Evolutionary conservation across 2,888 invertebrate species (phyloP).

Genomic region (Odontomyia ornata): DNA sequence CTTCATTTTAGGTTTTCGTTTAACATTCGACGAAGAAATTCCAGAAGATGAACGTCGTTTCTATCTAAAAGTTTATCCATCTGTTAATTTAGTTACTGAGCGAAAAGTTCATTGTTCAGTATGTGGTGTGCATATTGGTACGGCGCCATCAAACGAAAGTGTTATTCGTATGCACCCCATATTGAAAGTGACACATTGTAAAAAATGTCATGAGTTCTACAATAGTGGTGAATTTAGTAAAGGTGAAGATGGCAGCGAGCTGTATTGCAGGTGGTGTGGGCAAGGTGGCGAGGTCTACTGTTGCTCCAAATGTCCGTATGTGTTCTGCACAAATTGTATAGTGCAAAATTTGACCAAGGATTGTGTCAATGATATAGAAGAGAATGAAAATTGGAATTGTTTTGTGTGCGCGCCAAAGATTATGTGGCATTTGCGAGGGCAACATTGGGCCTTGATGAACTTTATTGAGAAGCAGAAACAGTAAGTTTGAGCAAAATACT

Average conservation of each 20-base stretch:
- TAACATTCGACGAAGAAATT: conserved; percentile 68
- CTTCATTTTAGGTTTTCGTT: conserved; percentile 54
- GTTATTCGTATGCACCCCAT: conserved; percentile 79
- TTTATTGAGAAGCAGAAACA: conserved; percentile 71
- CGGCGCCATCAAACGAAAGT: conserved; percentile 70
- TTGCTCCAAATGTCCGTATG: conserved; percentile 78
- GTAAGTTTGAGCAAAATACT: conserved; percentile 53
- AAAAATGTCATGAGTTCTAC: conserved; percentile 78
- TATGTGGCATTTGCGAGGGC: conserved; percentile 72
- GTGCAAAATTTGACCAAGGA: conserved; percentile 74
- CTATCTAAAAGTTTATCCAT: conserved; percentile 68
- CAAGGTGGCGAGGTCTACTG: conserved; percentile 83
- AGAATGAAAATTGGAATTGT: conserved; percentile 82
- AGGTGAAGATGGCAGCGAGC: conserved; percentile 83
- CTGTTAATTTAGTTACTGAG: conserved; percentile 69
- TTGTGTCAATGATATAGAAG: conserved; percentile 76
- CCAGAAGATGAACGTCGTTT: conserved; percentile 67
- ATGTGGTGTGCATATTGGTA: conserved; percentile 79
- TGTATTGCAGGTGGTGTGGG: conserved; percentile 86
- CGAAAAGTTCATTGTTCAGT: conserved; percentile 77
- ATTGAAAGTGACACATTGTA: conserved; percentile 76
- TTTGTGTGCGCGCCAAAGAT: conserved; percentile 77
- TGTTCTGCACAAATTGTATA: conserved; percentile 82
- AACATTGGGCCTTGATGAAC: conserved; percentile 76
- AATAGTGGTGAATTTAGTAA: conserved; percentile 84